Evolutionary conservation across 2,888 invertebrate species (phyloP), one percentile per base, ranked within the genome.

Genomic region (Platycheirus albimanus): DNA sequence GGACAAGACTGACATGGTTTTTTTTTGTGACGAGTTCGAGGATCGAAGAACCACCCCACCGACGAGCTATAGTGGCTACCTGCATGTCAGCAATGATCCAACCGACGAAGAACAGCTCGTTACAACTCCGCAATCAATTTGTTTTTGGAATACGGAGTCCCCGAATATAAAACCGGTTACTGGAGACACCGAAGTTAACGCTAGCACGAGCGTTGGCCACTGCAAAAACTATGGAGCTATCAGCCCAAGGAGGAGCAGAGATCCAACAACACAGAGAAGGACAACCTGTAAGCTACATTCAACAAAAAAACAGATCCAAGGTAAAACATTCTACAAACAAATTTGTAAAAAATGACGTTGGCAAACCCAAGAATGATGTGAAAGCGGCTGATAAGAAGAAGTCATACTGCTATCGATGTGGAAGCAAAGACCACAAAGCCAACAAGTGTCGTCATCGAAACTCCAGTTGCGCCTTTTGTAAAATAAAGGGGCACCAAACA

Each of bases 41-140:
- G n/a, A n/a, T n/a, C n/a, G n/a, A n/a, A n/a, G n/a, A n/a, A n/a
- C n/a, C n/a, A n/a, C n/a, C n/a, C n/a, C n/a, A n/a, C n/a, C n/a
- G n/a, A n/a, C n/a, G n/a, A n/a, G n/a, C n/a, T n/a, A n/a, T n/a
- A n/a, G n/a, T n/a, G n/a, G n/a, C n/a, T n/a, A n/a, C n/a, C n/a
- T n/a, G n/a, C n/a, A n/a, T n/a, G n/a, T n/a, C n/a, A n/a, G n/a
- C n/a, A n/a, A n/a, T n/a, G n/a, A n/a, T n/a, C n/a, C n/a, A n/a
- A n/a, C n/a, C n/a, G n/a, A n/a, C n/a, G n/a, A n/a, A n/a, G n/a
- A n/a, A n/a, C n/a, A n/a, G n/a, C n/a, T n/a, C n/a, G n/a, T n/a
- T n/a, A n/a, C n/a, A n/a, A n/a, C 30, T 74, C 8, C 74, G 74
- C 5, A 64, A 74, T 38, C 64, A 66, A 30, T 66, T 74, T 15